A percentile compares a stretch with the other conserved stretches of the same genome.
Evolutionary conservation across 1,140 invertebrate genomes (phyloP).

Genomic region (Thaumetopoea pityocampa): DNA sequence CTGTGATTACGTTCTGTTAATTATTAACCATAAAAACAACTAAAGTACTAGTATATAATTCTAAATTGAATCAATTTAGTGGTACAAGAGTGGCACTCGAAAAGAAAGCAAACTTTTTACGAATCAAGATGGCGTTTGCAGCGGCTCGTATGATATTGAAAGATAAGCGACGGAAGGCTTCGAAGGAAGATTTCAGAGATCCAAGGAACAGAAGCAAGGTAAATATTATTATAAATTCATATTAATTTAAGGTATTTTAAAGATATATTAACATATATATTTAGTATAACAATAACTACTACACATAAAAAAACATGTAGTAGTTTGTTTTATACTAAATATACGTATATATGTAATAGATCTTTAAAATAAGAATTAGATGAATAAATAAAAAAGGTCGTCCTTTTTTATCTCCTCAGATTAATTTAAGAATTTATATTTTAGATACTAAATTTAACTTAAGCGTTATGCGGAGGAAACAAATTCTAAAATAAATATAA

Average conservation of each 20-base stretch:
- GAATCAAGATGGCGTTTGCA: conserved; percentile 84
- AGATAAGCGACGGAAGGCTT: conserved; percentile 85
- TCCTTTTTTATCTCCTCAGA: no score
- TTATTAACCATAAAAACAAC: conserved; percentile 1
- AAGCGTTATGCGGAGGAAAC: no score
- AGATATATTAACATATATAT: no score
- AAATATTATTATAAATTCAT: conserved; percentile 35
- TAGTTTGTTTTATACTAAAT: no score
- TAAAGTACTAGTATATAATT: conserved; percentile 13
- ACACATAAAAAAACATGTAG: no score
- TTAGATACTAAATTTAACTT: no score
- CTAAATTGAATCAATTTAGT: conserved; percentile 10
- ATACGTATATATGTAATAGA: no score
- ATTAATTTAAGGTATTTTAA: background rate
- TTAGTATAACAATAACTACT: no score
- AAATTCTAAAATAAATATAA: no score
- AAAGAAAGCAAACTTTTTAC: conserved; percentile 12
- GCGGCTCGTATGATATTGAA: conserved; percentile 89
- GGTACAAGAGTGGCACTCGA: conserved; percentile 26
- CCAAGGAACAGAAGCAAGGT: conserved; percentile 88
- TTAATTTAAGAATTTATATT: no score
- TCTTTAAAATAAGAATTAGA: no score
- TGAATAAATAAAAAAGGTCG: no score
- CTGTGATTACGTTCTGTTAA: conserved; percentile 33
- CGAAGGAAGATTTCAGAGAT: conserved; percentile 84